These are phyloP conservation scores for Zoanthus solanderi DNA, from an alignment of 92 coral and sea anemone species.

Conservation along the genomic window DNA sequence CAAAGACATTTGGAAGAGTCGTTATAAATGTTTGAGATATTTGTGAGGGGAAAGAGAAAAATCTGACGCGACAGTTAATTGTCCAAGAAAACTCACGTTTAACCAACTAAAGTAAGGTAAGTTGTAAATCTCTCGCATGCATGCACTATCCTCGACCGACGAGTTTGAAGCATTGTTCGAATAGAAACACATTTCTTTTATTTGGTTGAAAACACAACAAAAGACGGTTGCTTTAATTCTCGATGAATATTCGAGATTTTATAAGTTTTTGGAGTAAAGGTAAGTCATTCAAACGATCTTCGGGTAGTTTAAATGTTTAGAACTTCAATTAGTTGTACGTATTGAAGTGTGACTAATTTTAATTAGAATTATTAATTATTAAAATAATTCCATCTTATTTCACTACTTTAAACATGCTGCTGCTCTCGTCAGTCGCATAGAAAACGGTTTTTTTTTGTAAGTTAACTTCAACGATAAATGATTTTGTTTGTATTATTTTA, in stretches of 20 bases:
- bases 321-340: background rate
- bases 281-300: background rate
- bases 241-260: background rate
- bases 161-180: background rate
- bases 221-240: background rate
- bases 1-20: too few species aligned
- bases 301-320: background rate
- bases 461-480: background rate
- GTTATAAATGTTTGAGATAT: too few species aligned
- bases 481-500: background rate
- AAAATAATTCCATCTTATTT: background rate
- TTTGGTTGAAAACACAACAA: background rate
- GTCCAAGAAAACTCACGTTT: too few species aligned
- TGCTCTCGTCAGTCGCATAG: background rate
- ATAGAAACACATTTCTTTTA: background rate
- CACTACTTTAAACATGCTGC: background rate
- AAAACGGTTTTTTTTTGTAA: background rate
- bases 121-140: too few species aligned
- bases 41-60: too few species aligned
- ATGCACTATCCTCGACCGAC: background rate
- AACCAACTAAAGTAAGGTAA: too few species aligned
- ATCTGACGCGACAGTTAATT: too few species aligned
- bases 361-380: too few species aligned
- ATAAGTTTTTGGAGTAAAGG: background rate
- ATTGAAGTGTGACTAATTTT: background rate